These are phyloP conservation scores for Slavum lentiscoides DNA, from an alignment of 2,888 invertebrate species.

Conservation along the genomic window DNA sequence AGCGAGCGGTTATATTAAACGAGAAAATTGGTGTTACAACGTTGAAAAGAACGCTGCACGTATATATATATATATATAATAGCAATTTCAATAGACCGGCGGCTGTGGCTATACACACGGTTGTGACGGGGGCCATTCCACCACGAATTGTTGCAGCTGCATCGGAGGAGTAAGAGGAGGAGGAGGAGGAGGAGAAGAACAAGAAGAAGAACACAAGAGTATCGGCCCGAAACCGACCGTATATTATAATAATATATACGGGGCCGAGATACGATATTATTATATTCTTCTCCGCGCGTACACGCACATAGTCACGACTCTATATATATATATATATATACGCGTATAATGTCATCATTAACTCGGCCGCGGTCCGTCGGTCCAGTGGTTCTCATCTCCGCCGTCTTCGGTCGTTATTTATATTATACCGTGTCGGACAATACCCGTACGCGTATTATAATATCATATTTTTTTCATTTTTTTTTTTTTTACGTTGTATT, in stretches of 20 bases:
- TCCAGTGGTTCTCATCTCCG: slow-evolving; percentile 47
- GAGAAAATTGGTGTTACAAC: slow-evolving; percentile 53
- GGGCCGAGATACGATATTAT: slow-evolving; percentile 22
- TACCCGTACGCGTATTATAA: neutral
- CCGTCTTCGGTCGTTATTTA: neutral
- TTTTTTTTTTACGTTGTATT: neutral
- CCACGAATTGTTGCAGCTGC: slow-evolving; percentile 52
- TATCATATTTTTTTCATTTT: neutral
- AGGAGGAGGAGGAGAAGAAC: slow-evolving; percentile 23
- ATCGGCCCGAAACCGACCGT: slow-evolving; percentile 47
- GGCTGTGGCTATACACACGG: slow-evolving; percentile 39
- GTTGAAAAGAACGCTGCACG: slow-evolving; percentile 53
- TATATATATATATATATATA: too few species aligned
- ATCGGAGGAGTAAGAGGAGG: neutral
- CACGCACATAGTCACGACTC: slow-evolving; percentile 31
- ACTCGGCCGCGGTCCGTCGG: slow-evolving; percentile 21
- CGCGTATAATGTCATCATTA: slow-evolving; percentile 52
- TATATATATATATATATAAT: too few species aligned
- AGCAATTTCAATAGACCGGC: slow-evolving; percentile 35
- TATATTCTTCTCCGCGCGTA: slow-evolving; percentile 15
- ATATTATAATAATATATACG: neutral
- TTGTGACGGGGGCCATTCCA: slow-evolving; percentile 41
- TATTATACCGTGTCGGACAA: neutral
- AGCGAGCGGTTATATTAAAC: slow-evolving; percentile 48
- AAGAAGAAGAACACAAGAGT: slow-evolving; percentile 29